These are phyloP conservation scores for Falco cherrug DNA, from an alignment of 2,797 vertebrate genomes.

Conservation along the genomic window DNA sequence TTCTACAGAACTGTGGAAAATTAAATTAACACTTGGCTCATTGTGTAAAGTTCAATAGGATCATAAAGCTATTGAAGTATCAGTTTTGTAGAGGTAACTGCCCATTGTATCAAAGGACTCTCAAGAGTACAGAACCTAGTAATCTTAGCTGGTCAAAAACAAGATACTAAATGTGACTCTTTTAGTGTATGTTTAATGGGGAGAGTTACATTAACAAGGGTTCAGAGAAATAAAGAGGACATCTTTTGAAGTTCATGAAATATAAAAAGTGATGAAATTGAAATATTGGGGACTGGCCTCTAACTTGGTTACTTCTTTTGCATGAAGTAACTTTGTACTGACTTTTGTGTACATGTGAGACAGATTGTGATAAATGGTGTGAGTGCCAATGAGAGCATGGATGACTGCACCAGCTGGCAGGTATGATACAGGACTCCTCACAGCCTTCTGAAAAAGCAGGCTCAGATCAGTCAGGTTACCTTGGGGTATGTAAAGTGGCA, in stretches of 20 bases:
- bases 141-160: constrained; percentile 15
- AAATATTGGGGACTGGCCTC: neutral
- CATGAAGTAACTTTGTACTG: neutral
- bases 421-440: neutral
- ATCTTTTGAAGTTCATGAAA: neutral
- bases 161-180: neutral
- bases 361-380: neutral
- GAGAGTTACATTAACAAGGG: neutral
- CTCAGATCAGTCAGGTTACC: neutral
- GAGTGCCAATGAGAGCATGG: neutral
- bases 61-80: constrained; percentile 52
- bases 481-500: neutral
- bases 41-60: constrained; percentile 47
- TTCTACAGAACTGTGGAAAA: constrained; percentile 24
- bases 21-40: constrained; percentile 56
- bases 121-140: neutral
- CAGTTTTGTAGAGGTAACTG: constrained; percentile 31
- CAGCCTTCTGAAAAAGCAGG: neutral
- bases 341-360: neutral
- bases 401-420: neutral
- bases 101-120: constrained; percentile 18
- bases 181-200: neutral
- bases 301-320: neutral
- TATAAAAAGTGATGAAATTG: neutral
- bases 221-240: neutral